These are phyloP conservation scores for Plecturocebus donacophilus DNA, from an alignment of 2,113 vertebrate species.

Conservation along the genomic window DNA sequence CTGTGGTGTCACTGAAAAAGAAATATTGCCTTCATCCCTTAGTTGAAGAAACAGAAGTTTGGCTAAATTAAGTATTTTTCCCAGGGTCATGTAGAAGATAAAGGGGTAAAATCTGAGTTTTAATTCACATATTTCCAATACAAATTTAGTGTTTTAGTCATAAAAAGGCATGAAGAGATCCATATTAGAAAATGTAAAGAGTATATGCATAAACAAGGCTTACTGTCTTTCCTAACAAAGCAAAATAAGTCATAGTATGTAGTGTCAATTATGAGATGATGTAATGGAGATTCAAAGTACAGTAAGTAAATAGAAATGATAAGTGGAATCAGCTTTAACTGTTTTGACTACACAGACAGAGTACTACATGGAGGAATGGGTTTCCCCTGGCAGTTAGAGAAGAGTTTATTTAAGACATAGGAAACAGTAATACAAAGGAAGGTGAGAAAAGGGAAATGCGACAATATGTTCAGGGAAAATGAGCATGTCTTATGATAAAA, in stretches of 20 bases:
- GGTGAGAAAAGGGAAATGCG: not conserved
- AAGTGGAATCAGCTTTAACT: not conserved
- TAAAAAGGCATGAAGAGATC: not conserved
- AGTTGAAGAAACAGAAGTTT: not conserved
- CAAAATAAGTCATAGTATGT: not conserved
- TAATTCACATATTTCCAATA: not conserved
- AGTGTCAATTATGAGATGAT: not conserved
- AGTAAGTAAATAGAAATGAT: not conserved
- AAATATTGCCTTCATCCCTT: not conserved
- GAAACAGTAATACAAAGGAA: not conserved
- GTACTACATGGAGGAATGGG: not conserved
- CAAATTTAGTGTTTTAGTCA: not conserved
- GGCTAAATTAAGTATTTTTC: not conserved
- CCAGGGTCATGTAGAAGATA: not conserved
- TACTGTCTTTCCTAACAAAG: not conserved
- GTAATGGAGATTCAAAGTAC: not conserved
- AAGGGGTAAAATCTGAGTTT: not conserved
- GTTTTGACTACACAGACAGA: not conserved
- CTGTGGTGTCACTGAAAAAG: not conserved
- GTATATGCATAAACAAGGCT: not conserved
- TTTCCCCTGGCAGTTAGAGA: not conserved
- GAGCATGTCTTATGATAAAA: not conserved
- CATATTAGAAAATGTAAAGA: not conserved
- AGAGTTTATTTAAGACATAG: not conserved
- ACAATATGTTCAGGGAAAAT: not conserved